phyloP scores from a whole-genome alignment of 1,140 invertebrate genomes.

The Drosophila teissieri region DNA sequence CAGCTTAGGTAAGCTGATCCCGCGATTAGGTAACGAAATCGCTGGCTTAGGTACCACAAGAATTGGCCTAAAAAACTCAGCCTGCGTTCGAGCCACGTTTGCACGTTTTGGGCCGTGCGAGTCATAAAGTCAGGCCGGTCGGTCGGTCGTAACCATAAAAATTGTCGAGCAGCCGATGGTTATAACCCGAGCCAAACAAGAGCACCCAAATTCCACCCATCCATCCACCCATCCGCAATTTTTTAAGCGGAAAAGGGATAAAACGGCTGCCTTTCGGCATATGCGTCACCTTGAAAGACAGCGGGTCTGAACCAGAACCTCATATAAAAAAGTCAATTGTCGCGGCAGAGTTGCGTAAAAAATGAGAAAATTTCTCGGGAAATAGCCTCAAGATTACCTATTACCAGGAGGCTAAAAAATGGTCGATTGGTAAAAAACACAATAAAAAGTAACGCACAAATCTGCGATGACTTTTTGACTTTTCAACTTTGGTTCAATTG shows the following conservation, averaged over 20 bases:
- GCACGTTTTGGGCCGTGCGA: slow-evolving; percentile 18
- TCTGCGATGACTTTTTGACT: slow-evolving; percentile 76
- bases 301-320: slow-evolving; percentile 13
- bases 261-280: slow-evolving; percentile 39
- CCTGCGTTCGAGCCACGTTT: slow-evolving; percentile 2
- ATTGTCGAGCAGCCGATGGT: slow-evolving; percentile 63
- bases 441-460: slow-evolving; percentile 46
- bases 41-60: slow-evolving; percentile 77
- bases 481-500: slow-evolving; percentile 75
- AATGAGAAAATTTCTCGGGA: slow-evolving; percentile 48
- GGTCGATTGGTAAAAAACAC: slow-evolving; percentile 38
- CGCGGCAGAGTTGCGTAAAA: slow-evolving; percentile 61
- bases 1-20: slow-evolving; percentile 80
- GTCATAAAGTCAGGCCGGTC: slow-evolving; percentile 60
- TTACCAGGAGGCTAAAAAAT: slow-evolving; percentile 31
- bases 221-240: slow-evolving; percentile 44
- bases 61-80: slow-evolving; percentile 72
- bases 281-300: slow-evolving; percentile 27
- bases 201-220: slow-evolving; percentile 29
- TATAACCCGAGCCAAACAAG: slow-evolving; percentile 61
- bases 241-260: slow-evolving; percentile 77
- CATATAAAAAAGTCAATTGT: slow-evolving; percentile 75
- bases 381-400: slow-evolving; percentile 54
- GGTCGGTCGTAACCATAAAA: slow-evolving; percentile 62
- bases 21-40: slow-evolving; percentile 79